phyloP scores from a whole-genome alignment of 2,113 vertebrate species.

The Chlorocebus sabaeus region DNA sequence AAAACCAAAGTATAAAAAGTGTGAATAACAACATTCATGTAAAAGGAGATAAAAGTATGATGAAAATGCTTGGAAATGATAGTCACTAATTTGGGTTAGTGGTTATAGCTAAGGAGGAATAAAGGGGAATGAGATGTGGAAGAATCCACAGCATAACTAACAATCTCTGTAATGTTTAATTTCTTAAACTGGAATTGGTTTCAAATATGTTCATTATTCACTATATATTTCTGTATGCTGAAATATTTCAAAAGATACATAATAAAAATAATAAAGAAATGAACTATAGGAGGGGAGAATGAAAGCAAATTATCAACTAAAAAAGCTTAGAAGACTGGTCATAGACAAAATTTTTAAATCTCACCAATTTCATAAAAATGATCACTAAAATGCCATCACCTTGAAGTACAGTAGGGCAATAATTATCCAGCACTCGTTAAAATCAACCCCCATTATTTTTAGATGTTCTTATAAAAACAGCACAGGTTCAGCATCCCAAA shows the following conservation, averaged over 20 bases:
- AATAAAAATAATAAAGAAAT: constrained; percentile 1
- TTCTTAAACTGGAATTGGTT: not conserved
- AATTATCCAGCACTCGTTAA: not conserved
- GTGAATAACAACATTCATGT: not conserved
- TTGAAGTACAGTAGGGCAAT: not conserved
- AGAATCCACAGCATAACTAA: not conserved
- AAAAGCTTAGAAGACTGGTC: not conserved
- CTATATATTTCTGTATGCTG: not conserved
- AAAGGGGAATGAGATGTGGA: not conserved
- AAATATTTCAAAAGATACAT: not conserved
- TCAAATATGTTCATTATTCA: not conserved
- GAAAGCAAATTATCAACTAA: not conserved
- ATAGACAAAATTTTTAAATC: not conserved
- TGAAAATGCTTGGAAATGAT: not conserved
- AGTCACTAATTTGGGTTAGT: not conserved
- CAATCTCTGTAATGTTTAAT: not conserved
- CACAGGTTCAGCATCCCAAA: not conserved
- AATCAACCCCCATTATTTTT: constrained; percentile 5
- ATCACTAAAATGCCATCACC: not conserved
- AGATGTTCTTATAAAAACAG: not conserved
- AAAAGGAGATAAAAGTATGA: not conserved
- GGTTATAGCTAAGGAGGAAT: not conserved
- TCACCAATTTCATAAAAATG: not conserved
- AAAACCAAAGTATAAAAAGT: not conserved
- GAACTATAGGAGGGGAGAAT: not conserved